Conservation (phyloP, 1,140 invertebrate genomes). For the Augochlora pura region DNA sequence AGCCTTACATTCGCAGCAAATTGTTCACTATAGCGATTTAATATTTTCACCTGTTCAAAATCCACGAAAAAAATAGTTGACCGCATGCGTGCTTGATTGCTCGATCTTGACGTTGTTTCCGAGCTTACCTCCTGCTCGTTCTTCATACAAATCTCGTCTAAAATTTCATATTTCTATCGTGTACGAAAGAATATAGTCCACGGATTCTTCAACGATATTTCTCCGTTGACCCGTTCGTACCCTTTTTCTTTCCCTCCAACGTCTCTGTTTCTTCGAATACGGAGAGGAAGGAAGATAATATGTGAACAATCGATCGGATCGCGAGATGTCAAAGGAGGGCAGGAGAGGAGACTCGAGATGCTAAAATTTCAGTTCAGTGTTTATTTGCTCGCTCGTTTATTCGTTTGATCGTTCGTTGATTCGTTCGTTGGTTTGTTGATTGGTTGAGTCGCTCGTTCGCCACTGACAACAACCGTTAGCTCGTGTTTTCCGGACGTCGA, state of each 20-base stretch:
- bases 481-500: conserved; percentile 24
- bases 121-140: conserved; percentile 27
- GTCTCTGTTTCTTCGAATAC: too few species aligned
- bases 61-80: neutral
- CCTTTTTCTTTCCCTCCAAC: too few species aligned
- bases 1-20: too few species aligned
- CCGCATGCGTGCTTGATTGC: conserved; percentile 1
- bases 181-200: neutral
- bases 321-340: conserved; percentile 29
- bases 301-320: too few species aligned
- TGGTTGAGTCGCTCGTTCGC: conserved; percentile 19
- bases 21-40: too few species aligned
- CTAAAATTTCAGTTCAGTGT: neutral
- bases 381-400: conserved; percentile 5
- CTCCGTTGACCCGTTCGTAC: neutral
- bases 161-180: neutral
- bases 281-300: too few species aligned
- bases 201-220: too few species aligned
- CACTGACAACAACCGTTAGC: conserved; percentile 36
- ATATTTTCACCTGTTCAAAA: too few species aligned
- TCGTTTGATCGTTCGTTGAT: neutral
- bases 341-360: conserved; percentile 24
- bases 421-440: neutral
- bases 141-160: conserved; percentile 21
- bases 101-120: neutral